Conservation (phyloP, 2,888 invertebrate genomes). For the Geotrupes spiniger region DNA sequence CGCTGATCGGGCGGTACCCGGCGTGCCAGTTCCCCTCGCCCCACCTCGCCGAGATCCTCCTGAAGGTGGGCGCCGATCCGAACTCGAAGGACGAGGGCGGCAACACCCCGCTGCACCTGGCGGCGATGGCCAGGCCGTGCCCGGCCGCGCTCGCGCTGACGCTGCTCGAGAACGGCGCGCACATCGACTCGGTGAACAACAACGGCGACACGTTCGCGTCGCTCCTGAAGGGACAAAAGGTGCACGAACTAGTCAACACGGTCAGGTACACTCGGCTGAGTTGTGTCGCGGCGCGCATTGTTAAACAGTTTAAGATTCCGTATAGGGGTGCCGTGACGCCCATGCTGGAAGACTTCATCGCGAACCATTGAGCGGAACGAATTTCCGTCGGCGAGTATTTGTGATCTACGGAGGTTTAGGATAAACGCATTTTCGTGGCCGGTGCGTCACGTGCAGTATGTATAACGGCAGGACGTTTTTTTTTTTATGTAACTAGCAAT, state of each 20-base stretch:
- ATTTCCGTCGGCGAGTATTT: neutral
- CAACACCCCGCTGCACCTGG: slow-evolving; percentile 85
- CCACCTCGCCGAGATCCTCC: slow-evolving; percentile 66
- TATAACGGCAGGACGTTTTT: neutral
- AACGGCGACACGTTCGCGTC: slow-evolving; percentile 73
- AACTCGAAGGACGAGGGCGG: slow-evolving; percentile 77
- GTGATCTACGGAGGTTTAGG: no score
- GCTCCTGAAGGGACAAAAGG: slow-evolving; percentile 54
- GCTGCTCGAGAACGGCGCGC: slow-evolving; percentile 78
- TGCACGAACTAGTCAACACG: slow-evolving; percentile 69
- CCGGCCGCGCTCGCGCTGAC: slow-evolving; percentile 68
- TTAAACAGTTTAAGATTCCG: slow-evolving; percentile 67
- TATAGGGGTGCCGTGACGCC: slow-evolving; percentile 70
- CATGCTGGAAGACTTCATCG: slow-evolving; percentile 73
- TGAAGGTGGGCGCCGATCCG: slow-evolving; percentile 80
- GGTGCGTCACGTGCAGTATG: neutral
- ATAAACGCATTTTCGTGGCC: neutral
- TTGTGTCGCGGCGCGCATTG: slow-evolving; percentile 81
- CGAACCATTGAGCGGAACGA: slow-evolving; percentile 42
- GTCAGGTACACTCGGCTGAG: slow-evolving; percentile 76
- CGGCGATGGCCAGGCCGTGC: slow-evolving; percentile 71
- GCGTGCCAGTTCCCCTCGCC: slow-evolving; percentile 69
- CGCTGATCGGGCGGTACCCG: slow-evolving; percentile 65
- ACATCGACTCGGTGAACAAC: slow-evolving; percentile 78
- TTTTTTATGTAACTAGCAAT: no score